Evolutionary conservation across 2,113 vertebrate species (phyloP).

Genomic region (Pitta sordida): DNA sequence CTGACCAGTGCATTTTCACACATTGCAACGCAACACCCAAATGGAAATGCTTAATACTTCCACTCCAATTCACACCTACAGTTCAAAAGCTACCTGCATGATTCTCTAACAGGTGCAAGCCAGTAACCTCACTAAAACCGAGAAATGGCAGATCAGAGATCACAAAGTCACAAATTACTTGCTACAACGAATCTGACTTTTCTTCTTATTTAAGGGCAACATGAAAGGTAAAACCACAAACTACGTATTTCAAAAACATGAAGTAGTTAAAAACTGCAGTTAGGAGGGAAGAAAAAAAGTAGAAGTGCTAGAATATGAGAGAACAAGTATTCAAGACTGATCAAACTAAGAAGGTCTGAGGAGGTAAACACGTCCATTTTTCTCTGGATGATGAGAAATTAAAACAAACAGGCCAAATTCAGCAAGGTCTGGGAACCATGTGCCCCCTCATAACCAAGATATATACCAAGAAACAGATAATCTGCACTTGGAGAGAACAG

Average conservation of each 20-base stretch:
- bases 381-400: neutral
- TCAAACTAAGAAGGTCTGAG: neutral
- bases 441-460: neutral
- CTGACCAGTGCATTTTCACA: neutral
- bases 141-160: neutral
- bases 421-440: neutral
- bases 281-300: fast-evolving
- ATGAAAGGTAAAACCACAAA: neutral
- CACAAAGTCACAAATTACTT: neutral
- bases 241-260: neutral
- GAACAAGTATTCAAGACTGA: neutral
- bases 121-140: neutral
- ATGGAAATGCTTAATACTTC: neutral
- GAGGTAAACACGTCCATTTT: neutral
- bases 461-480: neutral
- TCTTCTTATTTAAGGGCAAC: neutral
- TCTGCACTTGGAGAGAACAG: neutral
- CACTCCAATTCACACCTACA: neutral
- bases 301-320: neutral
- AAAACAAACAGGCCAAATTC: neutral
- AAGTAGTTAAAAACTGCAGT: neutral
- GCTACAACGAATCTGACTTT: neutral
- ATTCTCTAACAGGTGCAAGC: neutral
- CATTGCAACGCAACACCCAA: neutral
- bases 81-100: neutral